Evolutionary conservation across 2,113 vertebrate genomes (phyloP), one percentile per base, ranked within the genome.

Genomic region (Rhinogobius similis): DNA sequence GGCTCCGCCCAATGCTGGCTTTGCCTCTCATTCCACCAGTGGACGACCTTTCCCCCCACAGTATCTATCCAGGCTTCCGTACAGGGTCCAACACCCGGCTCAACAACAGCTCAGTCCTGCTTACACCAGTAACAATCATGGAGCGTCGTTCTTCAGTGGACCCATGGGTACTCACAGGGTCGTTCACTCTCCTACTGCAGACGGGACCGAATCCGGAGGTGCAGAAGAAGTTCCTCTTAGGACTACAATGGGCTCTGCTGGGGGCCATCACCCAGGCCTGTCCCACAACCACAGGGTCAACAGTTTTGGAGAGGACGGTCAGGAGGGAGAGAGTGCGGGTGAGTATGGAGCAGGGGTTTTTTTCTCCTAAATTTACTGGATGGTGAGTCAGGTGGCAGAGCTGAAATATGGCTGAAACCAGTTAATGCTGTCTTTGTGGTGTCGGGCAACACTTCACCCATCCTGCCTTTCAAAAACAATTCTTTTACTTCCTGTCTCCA

Each of bases 281-380:
- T 86, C 95, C 12, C 95, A 96, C 82, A 90, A 90, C 66, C 88
- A 86, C 82, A 88, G 91, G 36, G 92, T 96, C 90, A 96, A 92
- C 90, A 97, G 89, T 92, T 98, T 97, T 83, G 91, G 94, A 63
- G 97, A 98, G 72, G 96, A 98, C 41, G 95, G 90, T 71, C 89
- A 94, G 16, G 96, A 95, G 82, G 87, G 95, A 59, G 95, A 98
- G 55, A 86, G 94, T 77, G 84, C 98, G 77, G 98, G 98, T 99
- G 89, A 90, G 96, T 93, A 9, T 18, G 5, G 24, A 68, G 39
- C 23, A 21, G 58, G n/a, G n/a, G n/a, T n/a, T n/a, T 38, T 1
- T 36, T 61, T 36, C 38, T 38, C 7, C 26, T 58, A 4, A 23
- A 53, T 13, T 24, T 24, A 1, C n/a, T 1, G n/a, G 7, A 23